Evolutionary conservation across 1,140 invertebrate species (phyloP).

Genomic region (Schlechtendalia chinensis): DNA sequence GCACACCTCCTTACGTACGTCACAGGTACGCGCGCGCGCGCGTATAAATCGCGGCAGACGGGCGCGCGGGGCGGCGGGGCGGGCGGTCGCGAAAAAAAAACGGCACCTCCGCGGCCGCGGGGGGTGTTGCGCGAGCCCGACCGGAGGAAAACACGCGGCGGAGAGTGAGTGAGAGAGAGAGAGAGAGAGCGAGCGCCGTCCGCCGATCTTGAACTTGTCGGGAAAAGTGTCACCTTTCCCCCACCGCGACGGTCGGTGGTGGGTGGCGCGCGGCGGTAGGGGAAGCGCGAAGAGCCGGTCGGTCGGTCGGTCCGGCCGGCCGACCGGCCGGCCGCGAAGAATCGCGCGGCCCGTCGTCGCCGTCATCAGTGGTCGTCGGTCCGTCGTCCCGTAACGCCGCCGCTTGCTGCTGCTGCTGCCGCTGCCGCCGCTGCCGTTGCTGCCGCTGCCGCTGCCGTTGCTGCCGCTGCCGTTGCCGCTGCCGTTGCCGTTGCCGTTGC

Average conservation of each 20-base stretch:
- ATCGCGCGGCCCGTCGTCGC: background rate
- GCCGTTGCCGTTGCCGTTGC: background rate
- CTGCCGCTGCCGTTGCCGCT: too few species aligned
- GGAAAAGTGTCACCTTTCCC: slow-evolving; percentile 14
- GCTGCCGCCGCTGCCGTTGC: too few species aligned
- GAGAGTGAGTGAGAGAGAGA: too few species aligned
- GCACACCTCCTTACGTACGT: background rate
- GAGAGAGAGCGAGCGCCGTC: too few species aligned
- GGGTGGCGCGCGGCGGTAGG: slow-evolving; percentile 2
- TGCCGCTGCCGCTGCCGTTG: too few species aligned
- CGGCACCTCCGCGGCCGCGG: background rate
- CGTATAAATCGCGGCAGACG: background rate
- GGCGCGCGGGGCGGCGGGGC: background rate
- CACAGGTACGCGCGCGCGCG: background rate
- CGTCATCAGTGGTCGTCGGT: slow-evolving; percentile 48
- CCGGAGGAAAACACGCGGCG: too few species aligned
- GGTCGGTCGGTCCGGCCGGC: too few species aligned
- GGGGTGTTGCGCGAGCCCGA: slow-evolving; percentile 1
- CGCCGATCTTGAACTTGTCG: slow-evolving; percentile 47
- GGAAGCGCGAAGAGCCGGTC: slow-evolving; percentile 8
- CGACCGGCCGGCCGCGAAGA: slow-evolving; percentile 28
- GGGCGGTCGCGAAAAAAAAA: slow-evolving; percentile 13
- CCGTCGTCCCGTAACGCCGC: slow-evolving; percentile 46
- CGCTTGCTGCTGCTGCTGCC: slow-evolving; percentile 25
- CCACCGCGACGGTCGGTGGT: slow-evolving; percentile 5